These are phyloP conservation scores for Chionodraco myersi DNA, from an alignment of 2,113 vertebrate genomes.

Conservation along the genomic window DNA sequence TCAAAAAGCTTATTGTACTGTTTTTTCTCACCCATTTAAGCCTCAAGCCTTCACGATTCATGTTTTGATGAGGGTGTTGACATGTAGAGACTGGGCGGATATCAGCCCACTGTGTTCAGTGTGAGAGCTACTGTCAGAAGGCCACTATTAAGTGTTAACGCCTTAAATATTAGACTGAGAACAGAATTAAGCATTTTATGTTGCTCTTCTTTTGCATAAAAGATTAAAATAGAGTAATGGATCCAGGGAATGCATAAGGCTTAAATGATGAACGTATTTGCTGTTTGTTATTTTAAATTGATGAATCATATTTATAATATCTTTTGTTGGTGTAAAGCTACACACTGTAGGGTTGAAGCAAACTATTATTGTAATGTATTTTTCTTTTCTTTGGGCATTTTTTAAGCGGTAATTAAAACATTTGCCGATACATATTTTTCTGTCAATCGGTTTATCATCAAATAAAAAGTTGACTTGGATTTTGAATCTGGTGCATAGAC, in stretches of 20 bases:
- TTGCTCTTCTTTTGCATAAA: neutral
- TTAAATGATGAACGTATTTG: neutral
- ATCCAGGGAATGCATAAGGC: neutral
- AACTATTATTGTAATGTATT: neutral
- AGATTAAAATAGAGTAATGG: constrained; percentile 4
- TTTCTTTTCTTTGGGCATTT: neutral
- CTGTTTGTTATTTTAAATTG: neutral
- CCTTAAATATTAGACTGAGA: constrained; percentile 10
- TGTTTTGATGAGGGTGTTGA: constrained; percentile 46
- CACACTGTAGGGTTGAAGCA: neutral
- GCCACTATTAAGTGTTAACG: constrained; percentile 3
- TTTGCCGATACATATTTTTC: neutral
- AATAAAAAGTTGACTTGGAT: neutral
- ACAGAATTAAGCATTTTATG: neutral
- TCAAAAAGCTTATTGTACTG: neutral
- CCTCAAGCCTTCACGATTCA: constrained; percentile 22
- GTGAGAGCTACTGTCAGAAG: neutral
- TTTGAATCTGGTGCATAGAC: constrained; percentile 17
- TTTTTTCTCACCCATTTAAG: constrained; percentile 2
- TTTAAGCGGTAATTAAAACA: neutral
- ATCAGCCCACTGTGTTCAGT: constrained; percentile 12
- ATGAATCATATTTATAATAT: neutral
- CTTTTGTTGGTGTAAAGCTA: neutral
- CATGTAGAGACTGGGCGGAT: constrained; percentile 49
- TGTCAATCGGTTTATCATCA: neutral